A percentile compares a stretch with the other conserved stretches of the same genome.
Conservation (phyloP, 2,888 invertebrate genomes). For the Sminthurides aquaticus region DNA sequence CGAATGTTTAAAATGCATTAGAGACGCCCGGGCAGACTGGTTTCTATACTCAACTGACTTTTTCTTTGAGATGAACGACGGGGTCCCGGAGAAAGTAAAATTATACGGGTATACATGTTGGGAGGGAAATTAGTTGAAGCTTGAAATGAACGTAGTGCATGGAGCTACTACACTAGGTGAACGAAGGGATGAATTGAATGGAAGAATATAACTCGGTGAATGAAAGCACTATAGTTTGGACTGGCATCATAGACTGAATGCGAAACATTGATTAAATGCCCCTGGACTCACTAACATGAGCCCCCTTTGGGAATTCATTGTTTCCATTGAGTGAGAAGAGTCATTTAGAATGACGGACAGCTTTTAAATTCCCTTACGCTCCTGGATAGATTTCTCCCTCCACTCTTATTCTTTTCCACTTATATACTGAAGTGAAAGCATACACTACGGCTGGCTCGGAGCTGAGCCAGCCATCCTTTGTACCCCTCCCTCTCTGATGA, state of each 20-base stretch:
- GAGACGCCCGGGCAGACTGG: no score
- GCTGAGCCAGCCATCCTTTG: no score
- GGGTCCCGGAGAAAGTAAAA: neutral
- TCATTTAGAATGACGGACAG: neutral
- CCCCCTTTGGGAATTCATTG: neutral
- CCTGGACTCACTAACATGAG: neutral
- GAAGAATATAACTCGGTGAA: neutral
- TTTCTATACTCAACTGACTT: no score
- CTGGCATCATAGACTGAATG: neutral
- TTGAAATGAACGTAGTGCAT: no score
- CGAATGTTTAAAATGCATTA: neutral
- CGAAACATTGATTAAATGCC: neutral
- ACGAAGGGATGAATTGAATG: no score
- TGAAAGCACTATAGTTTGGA: neutral
- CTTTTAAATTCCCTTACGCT: neutral
- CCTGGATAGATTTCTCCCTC: no score
- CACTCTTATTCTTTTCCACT: no score
- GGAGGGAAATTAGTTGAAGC: no score
- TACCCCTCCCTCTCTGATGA: no score
- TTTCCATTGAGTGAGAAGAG: neutral
- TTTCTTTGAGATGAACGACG: neutral
- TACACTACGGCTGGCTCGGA: no score
- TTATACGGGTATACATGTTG: neutral
- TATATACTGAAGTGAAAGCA: no score
- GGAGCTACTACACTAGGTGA: no score